Base-by-base conservation (phyloP, 2,797 vertebrate species). In the Acestrorhynchus altus region DNA sequence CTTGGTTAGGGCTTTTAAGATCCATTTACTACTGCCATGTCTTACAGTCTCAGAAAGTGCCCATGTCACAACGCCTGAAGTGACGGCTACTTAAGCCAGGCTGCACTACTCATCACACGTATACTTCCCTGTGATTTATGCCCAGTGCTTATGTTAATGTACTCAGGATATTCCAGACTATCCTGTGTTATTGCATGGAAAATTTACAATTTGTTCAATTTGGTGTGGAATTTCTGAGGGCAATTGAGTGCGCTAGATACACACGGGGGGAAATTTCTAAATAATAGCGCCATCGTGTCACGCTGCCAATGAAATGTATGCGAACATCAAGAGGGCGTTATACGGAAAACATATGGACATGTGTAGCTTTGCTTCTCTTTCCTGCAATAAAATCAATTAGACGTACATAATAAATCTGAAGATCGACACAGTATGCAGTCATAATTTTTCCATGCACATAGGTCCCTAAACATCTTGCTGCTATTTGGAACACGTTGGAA, bases 1-100 rank as follows among this genome's bases (percentile, higher is more conserved):
- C 90, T 92, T 72, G 66, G 83, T 86, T 79, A 75, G 83, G 84
- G 80, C 80, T 51, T 85, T 87, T 88, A 87, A 86, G 89, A 90
- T 80, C 59, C 60, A 88, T 88, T 91, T 90, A 89, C 89, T 87
- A 83, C 83, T 57, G 65, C n/a, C 67, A 76, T 72, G 81, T 81
- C 80, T 82, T 88, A 80, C 86, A 78, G 57, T 83, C 71, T 85
- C 77, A 84, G 85, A 60, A 76, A 79, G 85, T 82, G 67, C 81
- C 78, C 78, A 73, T 77, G 75, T 72, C 74, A 86, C 78, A 80
- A 39, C 5, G 42, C 76, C 49, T 20, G 64, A 85, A 79, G 81
- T 83, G 70, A 83, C 47, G 8, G 52, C 75, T 78, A 68, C 69
- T 71, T 66, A 18, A 67, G 63, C 54, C 64, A 72, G 75, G 64